Percentiles rank a stretch among this genome's conserved stretches.
phyloP scores from a whole-genome alignment of 1,140 invertebrate species.

The Hylaeus anthracinus region DNA sequence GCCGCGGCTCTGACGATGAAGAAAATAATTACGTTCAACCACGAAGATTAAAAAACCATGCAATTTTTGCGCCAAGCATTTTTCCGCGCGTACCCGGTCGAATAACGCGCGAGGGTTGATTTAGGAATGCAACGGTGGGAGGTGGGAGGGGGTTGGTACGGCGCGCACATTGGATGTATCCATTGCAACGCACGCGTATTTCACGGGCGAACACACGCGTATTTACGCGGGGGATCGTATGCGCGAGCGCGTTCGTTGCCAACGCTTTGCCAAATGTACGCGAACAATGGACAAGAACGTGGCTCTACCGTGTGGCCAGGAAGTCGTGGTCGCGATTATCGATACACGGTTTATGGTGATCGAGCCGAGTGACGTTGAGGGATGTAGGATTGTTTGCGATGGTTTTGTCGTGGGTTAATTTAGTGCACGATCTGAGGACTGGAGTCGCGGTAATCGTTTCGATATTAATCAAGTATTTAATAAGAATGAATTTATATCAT shows the following conservation, averaged over 20 bases:
- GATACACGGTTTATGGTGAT: no score
- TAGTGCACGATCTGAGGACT: no score
- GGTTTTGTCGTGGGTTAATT: no score
- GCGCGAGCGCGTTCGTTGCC: not conserved
- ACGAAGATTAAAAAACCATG: constrained; percentile 46
- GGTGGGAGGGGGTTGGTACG: no score
- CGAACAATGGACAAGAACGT: not conserved
- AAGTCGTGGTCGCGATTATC: not conserved
- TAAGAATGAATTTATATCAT: no score
- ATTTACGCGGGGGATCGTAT: constrained; percentile 23
- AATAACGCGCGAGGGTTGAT: constrained; percentile 34
- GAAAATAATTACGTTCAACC: constrained; percentile 41
- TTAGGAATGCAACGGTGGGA: not conserved
- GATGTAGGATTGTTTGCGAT: no score
- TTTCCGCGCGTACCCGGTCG: constrained; percentile 12
- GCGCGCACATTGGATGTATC: not conserved
- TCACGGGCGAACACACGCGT: constrained; percentile 5
- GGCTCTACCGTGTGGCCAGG: not conserved
- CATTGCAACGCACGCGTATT: constrained; percentile 8
- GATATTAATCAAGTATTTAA: no score
- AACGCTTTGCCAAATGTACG: not conserved
- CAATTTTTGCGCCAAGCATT: constrained; percentile 39
- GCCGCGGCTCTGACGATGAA: constrained; percentile 11
- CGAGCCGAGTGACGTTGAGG: no score
- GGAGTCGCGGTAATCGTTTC: no score